phyloP scores from a whole-genome alignment of 2,797 vertebrate genomes.

The Eleutherodactylus coqui region DNA sequence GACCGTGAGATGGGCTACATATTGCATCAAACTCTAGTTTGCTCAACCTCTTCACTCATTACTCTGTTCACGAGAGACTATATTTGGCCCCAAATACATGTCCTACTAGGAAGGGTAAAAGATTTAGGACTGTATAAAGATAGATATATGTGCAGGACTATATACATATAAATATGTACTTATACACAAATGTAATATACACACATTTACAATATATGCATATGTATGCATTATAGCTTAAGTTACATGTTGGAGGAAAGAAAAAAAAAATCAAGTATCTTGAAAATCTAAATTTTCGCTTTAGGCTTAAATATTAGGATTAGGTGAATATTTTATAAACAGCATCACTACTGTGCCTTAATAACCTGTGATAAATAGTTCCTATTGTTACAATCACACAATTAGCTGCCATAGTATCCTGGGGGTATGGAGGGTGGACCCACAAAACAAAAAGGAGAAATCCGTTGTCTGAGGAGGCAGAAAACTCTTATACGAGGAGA shows the following conservation, averaged over 20 bases:
- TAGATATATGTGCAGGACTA: slow-evolving; percentile 43
- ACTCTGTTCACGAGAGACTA: slow-evolving; percentile 11
- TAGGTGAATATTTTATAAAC: background rate
- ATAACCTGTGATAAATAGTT: slow-evolving; percentile 54
- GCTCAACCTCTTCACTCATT: background rate
- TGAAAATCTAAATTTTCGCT: background rate
- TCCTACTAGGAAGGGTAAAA: slow-evolving; percentile 14
- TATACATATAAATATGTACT: slow-evolving; percentile 61
- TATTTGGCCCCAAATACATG: slow-evolving; percentile 4
- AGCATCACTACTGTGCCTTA: slow-evolving; percentile 52
- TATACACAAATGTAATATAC: slow-evolving; percentile 60
- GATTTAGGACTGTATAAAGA: slow-evolving; percentile 30
- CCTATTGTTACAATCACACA: slow-evolving; percentile 43
- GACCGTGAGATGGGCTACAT: no score
- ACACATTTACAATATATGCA: slow-evolving; percentile 56
- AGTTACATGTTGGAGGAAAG: slow-evolving; percentile 35
- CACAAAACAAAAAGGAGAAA: slow-evolving; percentile 24
- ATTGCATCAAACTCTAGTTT: background rate
- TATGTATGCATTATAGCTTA: slow-evolving; percentile 55
- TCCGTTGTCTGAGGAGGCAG: slow-evolving; percentile 37
- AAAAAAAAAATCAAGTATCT: slow-evolving; percentile 46
- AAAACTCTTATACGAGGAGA: slow-evolving; percentile 26
- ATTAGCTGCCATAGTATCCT: slow-evolving; percentile 58
- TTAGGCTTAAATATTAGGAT: slow-evolving; percentile 10
- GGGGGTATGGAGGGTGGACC: background rate